Conservation (phyloP, 2,113 vertebrate species). For the Perognathus longimembris region DNA sequence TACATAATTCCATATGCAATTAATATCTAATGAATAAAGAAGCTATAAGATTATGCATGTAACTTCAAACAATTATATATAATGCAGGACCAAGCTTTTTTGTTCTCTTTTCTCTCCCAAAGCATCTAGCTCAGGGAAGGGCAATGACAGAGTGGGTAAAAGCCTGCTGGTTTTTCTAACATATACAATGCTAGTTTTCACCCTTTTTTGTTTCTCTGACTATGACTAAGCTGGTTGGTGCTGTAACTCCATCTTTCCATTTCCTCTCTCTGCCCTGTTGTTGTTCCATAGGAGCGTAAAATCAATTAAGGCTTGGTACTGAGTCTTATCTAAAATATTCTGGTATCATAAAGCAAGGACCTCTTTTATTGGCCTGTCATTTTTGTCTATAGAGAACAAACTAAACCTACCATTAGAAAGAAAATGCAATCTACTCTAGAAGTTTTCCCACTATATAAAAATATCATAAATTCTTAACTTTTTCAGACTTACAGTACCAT, state of each 20-base stretch:
- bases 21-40: not conserved
- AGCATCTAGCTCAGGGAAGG: not conserved
- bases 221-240: not conserved
- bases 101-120: constrained; percentile 14
- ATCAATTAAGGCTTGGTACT: constrained; percentile 70
- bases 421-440: constrained; percentile 75
- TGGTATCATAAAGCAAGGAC: constrained; percentile 62
- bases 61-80: not conserved
- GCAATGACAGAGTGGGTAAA: not conserved
- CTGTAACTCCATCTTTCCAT: not conserved
- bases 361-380: constrained; percentile 72
- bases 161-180: constrained; percentile 30
- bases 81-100: not conserved
- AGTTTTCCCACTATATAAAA: constrained; percentile 59
- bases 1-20: not conserved
- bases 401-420: constrained; percentile 65
- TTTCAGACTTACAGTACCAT: constrained; percentile 61
- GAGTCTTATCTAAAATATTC: constrained; percentile 79
- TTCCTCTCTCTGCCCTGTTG: not conserved
- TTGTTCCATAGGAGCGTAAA: constrained; percentile 55
- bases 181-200: constrained; percentile 25
- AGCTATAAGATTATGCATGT: not conserved
- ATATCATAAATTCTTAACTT: constrained; percentile 67
- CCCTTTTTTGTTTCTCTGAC: constrained; percentile 14
- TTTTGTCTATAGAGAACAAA: constrained; percentile 64